Evolutionary conservation across 1,140 invertebrate genomes (phyloP).

Genomic region (Orchesella cincta): DNA sequence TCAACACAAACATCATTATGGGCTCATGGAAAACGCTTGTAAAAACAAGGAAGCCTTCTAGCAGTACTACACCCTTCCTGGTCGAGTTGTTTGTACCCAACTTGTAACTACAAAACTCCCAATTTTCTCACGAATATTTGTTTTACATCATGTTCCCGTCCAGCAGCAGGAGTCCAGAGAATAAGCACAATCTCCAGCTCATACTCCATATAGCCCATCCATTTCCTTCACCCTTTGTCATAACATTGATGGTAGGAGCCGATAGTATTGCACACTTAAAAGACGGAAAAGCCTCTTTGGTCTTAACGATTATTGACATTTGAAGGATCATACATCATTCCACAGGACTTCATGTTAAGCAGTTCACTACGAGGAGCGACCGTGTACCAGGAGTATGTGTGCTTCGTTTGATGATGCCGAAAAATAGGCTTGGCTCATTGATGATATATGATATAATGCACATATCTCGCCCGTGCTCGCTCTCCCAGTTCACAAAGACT

Average conservation of each 20-base stretch:
- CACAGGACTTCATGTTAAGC: slow-evolving; percentile 7
- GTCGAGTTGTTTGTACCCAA: neutral
- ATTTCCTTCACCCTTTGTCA: neutral
- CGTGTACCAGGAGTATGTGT: neutral
- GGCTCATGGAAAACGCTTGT: too few species aligned
- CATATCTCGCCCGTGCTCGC: neutral
- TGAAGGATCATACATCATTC: slow-evolving; percentile 24
- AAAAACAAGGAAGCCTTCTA: too few species aligned
- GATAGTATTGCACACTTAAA: neutral
- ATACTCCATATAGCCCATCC: neutral
- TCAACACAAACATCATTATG: too few species aligned
- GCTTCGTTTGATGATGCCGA: neutral
- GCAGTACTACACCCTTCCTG: too few species aligned
- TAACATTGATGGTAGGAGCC: neutral
- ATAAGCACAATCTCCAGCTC: too few species aligned
- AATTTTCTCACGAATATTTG: slow-evolving; percentile 9
- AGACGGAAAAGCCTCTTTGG: neutral
- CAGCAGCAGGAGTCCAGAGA: too few species aligned
- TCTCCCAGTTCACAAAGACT: too few species aligned
- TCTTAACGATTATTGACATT: slow-evolving; percentile 29
- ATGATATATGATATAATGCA: neutral
- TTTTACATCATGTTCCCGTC: neutral
- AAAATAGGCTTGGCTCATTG: slow-evolving; percentile 4
- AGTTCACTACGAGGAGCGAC: neutral
- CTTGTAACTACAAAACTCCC: neutral